These are phyloP conservation scores for Metaphire vulgaris DNA, from an alignment of 1,140 invertebrate species.

Conservation along the genomic window DNA sequence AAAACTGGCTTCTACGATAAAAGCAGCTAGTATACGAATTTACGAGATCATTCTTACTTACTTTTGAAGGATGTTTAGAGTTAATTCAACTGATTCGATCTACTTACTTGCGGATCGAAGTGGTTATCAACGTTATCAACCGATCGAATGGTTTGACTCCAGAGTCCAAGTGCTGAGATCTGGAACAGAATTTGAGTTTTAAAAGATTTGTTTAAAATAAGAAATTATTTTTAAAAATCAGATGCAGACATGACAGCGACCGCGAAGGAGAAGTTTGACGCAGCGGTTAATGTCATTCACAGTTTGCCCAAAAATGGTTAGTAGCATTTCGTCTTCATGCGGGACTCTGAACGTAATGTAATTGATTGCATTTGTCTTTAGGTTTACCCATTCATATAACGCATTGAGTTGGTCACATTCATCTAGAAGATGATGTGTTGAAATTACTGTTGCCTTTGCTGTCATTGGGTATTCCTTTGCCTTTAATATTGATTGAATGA, in stretches of 20 bases:
- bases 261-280: constrained; percentile 64
- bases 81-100: neutral
- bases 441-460: neutral
- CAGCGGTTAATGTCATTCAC: constrained; percentile 78
- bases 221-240: neutral
- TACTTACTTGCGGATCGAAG: neutral
- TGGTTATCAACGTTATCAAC: neutral
- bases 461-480: neutral
- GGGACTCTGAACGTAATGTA: too few species aligned
- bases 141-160: neutral
- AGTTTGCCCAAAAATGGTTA: constrained; percentile 81
- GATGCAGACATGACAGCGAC: constrained; percentile 39
- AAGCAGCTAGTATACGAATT: too few species aligned
- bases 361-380: too few species aligned
- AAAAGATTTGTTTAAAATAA: neutral
- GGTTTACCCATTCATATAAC: neutral
- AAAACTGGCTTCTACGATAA: too few species aligned
- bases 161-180: neutral
- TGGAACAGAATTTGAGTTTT: neutral
- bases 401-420: neutral
- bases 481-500: neutral
- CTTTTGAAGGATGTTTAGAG: too few species aligned
- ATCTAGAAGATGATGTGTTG: neutral
- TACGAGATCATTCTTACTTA: too few species aligned
- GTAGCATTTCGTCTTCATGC: too few species aligned